phyloP scores from a whole-genome alignment of 2,888 invertebrate species.

The Torymus aiolomorphi region DNA sequence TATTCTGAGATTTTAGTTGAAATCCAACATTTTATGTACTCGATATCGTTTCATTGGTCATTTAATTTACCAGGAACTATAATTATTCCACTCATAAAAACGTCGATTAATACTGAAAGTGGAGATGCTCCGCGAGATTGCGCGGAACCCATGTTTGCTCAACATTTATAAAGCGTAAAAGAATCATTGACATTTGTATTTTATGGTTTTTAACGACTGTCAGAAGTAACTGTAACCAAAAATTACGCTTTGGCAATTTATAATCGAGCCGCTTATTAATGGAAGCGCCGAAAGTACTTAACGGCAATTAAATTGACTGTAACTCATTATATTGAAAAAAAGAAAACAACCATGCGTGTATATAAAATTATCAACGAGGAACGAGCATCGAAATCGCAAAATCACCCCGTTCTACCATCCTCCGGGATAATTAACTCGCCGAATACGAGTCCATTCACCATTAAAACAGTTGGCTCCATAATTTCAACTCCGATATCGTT shows the following conservation, averaged over 20 bases:
- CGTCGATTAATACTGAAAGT: too few relatives aligned
- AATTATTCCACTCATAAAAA: too few relatives aligned
- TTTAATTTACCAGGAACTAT: too few relatives aligned
- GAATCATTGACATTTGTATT: not conserved
- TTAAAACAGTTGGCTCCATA: constrained; percentile 51
- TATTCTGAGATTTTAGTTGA: too few relatives aligned
- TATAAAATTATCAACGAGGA: constrained; percentile 16
- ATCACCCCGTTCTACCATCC: constrained; percentile 26
- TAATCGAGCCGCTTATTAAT: constrained; percentile 5
- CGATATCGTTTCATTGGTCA: too few relatives aligned
- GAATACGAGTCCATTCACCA: constrained; percentile 47
- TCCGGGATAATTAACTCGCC: constrained; percentile 52
- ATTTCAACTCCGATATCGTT: constrained; percentile 36
- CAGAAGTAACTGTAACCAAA: not conserved
- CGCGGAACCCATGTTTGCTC: too few relatives aligned
- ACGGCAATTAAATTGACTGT: constrained; percentile 9
- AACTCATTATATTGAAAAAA: not conserved
- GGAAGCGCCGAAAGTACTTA: constrained; percentile 21
- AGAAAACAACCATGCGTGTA: not conserved
- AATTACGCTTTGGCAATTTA: constrained; percentile 4
- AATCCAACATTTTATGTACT: too few relatives aligned
- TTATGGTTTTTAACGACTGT: constrained; percentile 8
- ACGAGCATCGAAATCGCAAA: constrained; percentile 22
- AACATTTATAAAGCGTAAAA: too few relatives aligned
- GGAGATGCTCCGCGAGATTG: too few relatives aligned